Conservation (phyloP, 2,113 vertebrate genomes). For the Peromyscus maniculatus region DNA sequence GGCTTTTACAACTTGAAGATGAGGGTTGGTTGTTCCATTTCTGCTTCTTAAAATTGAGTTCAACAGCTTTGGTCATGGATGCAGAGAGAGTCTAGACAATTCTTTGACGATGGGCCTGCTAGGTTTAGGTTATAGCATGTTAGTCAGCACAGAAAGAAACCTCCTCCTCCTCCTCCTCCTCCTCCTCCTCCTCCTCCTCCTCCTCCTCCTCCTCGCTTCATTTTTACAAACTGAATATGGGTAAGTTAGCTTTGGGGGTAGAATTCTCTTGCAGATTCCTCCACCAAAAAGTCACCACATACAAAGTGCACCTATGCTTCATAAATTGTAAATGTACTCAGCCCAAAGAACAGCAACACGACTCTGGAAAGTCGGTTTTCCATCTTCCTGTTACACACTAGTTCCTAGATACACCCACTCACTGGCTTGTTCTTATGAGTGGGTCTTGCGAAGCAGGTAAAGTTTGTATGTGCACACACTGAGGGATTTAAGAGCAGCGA, state of each 20-base stretch:
- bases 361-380: background rate
- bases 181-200: background rate
- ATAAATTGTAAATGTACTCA: constrained; percentile 2
- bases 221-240: constrained; percentile 46
- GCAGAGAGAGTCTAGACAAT: background rate
- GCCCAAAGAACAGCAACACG: background rate
- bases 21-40: background rate
- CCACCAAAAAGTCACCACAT: background rate
- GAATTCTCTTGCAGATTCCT: background rate
- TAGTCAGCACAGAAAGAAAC: background rate
- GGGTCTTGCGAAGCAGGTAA: background rate
- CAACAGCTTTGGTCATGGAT: background rate
- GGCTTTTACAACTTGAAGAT: background rate
- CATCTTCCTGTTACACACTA: background rate
- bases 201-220: background rate
- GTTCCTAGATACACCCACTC: background rate
- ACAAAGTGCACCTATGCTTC: background rate
- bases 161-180: background rate
- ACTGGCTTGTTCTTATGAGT: background rate
- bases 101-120: background rate
- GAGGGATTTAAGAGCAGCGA: background rate
- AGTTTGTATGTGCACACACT: background rate
- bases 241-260: background rate
- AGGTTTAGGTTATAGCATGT: background rate
- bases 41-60: constrained; percentile 1